These are phyloP conservation scores for Uromys caudimaculatus DNA, from an alignment of 2,797 vertebrate species.

Conservation along the genomic window DNA sequence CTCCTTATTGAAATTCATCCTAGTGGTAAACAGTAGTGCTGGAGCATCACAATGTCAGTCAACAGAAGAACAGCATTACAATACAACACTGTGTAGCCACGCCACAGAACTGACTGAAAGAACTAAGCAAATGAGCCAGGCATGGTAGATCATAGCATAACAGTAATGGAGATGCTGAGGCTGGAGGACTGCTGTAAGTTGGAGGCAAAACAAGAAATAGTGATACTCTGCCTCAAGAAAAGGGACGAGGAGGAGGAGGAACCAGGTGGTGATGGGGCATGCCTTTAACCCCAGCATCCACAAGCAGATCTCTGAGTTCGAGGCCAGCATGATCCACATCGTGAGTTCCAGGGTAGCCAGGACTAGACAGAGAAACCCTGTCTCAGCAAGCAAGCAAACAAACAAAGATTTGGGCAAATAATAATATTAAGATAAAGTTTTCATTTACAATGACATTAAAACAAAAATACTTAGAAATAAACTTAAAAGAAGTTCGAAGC, in stretches of 20 bases:
- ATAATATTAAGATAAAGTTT: constrained; percentile 32
- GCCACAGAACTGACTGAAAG: not conserved
- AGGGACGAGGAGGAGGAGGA: not conserved
- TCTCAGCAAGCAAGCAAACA: not conserved
- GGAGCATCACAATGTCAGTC: not conserved
- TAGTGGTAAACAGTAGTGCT: not conserved
- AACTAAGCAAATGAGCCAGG: not conserved
- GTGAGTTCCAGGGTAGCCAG: not conserved
- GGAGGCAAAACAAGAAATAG: too few relatives aligned
- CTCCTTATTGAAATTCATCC: not conserved
- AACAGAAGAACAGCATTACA: not conserved
- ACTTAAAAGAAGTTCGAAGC: constrained; percentile 21
- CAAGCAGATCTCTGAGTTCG: not conserved
- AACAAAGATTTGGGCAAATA: not conserved
- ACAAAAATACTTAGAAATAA: not conserved
- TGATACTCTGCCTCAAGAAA: too few relatives aligned
- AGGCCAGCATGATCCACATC: not conserved
- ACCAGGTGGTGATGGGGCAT: not conserved
- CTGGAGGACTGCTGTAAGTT: too few relatives aligned
- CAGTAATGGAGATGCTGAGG: too few relatives aligned
- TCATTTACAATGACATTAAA: constrained; percentile 19
- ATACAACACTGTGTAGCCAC: not conserved
- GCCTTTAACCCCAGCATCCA: not conserved
- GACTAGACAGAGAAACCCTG: not conserved
- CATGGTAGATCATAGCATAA: not conserved